Evolutionary conservation across 1,140 invertebrate genomes (phyloP), one percentile per base, ranked within the genome.

Genomic region (Atopsyche davidsoni): DNA sequence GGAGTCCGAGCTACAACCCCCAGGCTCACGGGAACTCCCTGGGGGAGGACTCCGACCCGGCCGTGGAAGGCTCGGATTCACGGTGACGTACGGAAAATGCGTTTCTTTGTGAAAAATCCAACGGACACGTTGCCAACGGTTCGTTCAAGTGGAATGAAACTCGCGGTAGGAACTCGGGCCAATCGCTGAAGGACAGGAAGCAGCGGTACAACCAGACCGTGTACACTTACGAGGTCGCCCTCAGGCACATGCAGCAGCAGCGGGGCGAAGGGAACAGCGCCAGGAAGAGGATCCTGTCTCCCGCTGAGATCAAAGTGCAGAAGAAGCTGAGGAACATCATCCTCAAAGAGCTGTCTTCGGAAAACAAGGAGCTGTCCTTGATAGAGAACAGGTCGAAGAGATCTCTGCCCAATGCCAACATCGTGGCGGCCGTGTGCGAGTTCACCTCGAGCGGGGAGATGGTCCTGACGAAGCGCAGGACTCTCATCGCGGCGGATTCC

Each of bases 31-130:
- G 36, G 1, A 59, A 69, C 50, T 68, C 64, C 3, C 24, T 70
- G 9, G 70, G 68, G 4, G 70, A 71, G 19, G 73, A 77, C 43
- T 73, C 69, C 45, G 74, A 75, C 53, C 68, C 66, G 1, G 66
- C 64, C 4, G 67, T 66, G 22, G 72, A 75, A 53, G 64, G 63
- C 3, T 72, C 70, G 13, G 73, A 75, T 55, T 73, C 70, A 43
- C 73, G 75, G 68, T 76, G 74, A 75, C 72, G 62, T 42, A 59
- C 21, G 57, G 57, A 50, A 10, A 51, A 38, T 21, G 46, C 39
- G 25, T 46, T 51, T 48, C 46, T 46, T 16, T 46, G 53, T 40
- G 53, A 55, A 41, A 55, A 58, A 28, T 39, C 45, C 17, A 55
- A 55, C 13, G 56, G 56, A 35, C 46, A 48, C 38, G 41, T 55